Conservation (phyloP, 2,797 vertebrate genomes). For the Spea hammondii region DNA sequence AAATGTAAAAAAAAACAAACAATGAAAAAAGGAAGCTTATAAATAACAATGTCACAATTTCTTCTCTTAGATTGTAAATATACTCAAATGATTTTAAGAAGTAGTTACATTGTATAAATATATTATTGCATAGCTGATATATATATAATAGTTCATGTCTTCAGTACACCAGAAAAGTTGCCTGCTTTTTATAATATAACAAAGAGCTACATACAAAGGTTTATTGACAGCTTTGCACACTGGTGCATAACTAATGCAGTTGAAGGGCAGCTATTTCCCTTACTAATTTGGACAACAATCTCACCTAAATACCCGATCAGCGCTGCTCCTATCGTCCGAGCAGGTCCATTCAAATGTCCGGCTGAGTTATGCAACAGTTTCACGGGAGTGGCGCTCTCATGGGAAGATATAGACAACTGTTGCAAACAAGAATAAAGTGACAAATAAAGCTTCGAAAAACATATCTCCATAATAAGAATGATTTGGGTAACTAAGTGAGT, state of each 20-base stretch:
- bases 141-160: too few relatives aligned
- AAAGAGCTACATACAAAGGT: too few relatives aligned
- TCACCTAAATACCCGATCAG: slow-evolving; percentile 95
- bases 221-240: too few relatives aligned
- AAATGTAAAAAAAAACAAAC: slow-evolving; percentile 9
- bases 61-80: too few relatives aligned
- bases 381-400: slow-evolving; percentile 96
- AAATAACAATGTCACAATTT: too few relatives aligned
- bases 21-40: neutral
- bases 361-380: slow-evolving; percentile 92
- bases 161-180: too few relatives aligned
- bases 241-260: too few relatives aligned
- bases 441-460: neutral
- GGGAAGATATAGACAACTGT: slow-evolving; percentile 91
- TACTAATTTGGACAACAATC: slow-evolving; percentile 8
- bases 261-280: too few relatives aligned
- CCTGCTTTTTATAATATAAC: too few relatives aligned
- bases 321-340: slow-evolving; percentile 86
- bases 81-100: too few relatives aligned
- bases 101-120: too few relatives aligned
- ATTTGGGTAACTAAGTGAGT: neutral
- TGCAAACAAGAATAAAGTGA: neutral
- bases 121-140: too few relatives aligned
- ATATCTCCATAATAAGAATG: neutral
- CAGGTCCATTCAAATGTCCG: slow-evolving; percentile 91